Evolutionary conservation across 1,140 invertebrate genomes (phyloP).

Genomic region (Tribolium madens): DNA sequence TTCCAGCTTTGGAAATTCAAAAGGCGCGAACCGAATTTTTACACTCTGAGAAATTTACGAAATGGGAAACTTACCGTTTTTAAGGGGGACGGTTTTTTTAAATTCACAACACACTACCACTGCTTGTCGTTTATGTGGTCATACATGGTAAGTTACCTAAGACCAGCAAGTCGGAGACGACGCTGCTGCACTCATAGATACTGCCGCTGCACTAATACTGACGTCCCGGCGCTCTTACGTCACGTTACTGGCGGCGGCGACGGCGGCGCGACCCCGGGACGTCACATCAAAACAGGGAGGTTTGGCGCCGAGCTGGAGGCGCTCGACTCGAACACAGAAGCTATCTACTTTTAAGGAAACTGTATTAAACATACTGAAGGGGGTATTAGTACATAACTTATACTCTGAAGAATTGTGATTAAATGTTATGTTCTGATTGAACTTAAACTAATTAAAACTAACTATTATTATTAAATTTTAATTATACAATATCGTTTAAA

Average conservation of each 20-base stretch:
- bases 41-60: not conserved
- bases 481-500: not conserved
- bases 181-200: conserved; percentile 50
- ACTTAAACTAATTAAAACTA: no score
- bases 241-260: conserved; percentile 29
- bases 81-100: not conserved
- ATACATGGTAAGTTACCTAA: conserved; percentile 45
- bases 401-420: no score
- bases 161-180: conserved; percentile 36
- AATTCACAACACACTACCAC: conserved; percentile 45
- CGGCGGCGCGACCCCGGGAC: not conserved
- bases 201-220: conserved; percentile 52
- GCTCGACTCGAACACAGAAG: not conserved
- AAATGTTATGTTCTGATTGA: no score
- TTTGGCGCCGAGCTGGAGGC: not conserved
- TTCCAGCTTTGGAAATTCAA: not conserved
- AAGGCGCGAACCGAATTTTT: not conserved
- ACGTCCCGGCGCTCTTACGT: conserved; percentile 54
- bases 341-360: no score
- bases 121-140: conserved; percentile 40
- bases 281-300: not conserved
- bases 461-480: no score
- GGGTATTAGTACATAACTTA: no score
- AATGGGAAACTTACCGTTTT: conserved; percentile 6
- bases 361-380: not conserved